These are phyloP conservation scores for Drosophila borborema DNA, from an alignment of 2,888 invertebrate species.

Conservation along the genomic window DNA sequence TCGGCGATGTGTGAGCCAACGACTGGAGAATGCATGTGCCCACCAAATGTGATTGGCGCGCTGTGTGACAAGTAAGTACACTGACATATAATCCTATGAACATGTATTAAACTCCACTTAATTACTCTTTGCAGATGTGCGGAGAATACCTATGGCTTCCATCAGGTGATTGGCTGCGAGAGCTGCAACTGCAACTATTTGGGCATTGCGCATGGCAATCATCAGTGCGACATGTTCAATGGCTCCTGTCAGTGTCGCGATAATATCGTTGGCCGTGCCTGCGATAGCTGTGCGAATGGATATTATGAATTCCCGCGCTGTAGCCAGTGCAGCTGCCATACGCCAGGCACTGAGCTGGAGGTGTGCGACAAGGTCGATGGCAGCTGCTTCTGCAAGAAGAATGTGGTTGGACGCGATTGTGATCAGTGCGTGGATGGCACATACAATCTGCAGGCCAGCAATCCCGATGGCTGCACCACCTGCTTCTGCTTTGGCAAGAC, in stretches of 20 bases:
- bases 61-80: constrained; percentile 89
- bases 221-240: constrained; percentile 94
- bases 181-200: constrained; percentile 95
- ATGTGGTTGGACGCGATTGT: constrained; percentile 91
- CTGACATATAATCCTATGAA: not conserved
- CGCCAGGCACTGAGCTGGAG: constrained; percentile 92
- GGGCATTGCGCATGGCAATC: constrained; percentile 91
- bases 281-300: constrained; percentile 94
- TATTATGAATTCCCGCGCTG: constrained; percentile 96
- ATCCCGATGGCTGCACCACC: constrained; percentile 96
- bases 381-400: constrained; percentile 91
- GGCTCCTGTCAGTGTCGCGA: constrained; percentile 95
- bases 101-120: not conserved
- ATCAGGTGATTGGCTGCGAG: constrained; percentile 97
- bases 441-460: constrained; percentile 93
- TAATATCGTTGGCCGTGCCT: constrained; percentile 94
- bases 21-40: constrained; percentile 94
- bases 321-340: constrained; percentile 92
- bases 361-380: constrained; percentile 92
- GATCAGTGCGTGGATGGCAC: constrained; percentile 94
- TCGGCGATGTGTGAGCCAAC: constrained; percentile 92
- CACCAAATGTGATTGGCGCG: constrained; percentile 94
- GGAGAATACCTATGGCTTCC: constrained; percentile 95
- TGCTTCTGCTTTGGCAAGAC: constrained; percentile 99
- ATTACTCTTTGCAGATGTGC: constrained; percentile 87